Conservation (phyloP, 2,113 vertebrate genomes). For the Cisticola juncidis region DNA sequence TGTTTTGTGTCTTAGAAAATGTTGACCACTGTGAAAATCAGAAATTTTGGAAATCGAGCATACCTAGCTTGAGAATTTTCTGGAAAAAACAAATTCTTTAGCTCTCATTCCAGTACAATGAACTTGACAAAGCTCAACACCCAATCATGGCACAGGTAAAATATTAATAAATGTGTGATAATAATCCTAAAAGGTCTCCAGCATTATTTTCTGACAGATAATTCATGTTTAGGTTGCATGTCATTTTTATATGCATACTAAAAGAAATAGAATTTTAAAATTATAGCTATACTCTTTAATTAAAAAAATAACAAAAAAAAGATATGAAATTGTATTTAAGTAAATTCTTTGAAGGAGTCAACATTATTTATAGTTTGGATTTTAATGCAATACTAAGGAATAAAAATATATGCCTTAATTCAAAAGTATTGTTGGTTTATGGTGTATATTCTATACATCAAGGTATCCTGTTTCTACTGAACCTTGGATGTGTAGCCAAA, state of each 20-base stretch:
- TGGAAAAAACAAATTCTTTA: neutral
- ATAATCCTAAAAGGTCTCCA: neutral
- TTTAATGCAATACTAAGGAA: neutral
- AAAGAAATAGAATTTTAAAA: neutral
- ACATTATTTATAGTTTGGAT: neutral
- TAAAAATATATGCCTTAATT: neutral
- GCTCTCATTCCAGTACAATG: neutral
- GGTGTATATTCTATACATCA: no score
- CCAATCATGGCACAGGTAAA: neutral
- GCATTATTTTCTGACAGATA: neutral
- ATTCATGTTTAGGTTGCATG: neutral
- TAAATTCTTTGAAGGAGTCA: neutral
- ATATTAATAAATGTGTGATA: neutral
- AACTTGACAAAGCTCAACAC: neutral
- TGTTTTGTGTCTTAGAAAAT: neutral
- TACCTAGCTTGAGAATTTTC: neutral
- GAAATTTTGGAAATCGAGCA: neutral
- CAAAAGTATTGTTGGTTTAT: neutral
- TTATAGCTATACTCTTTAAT: fast-evolving
- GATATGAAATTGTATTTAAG: neutral
- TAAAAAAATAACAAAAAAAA: neutral
- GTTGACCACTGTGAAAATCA: neutral
- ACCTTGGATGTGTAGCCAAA: neutral
- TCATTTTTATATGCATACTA: neutral
- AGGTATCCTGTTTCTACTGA: neutral